Conservation (phyloP, 2,797 vertebrate species). For the Gastrophryne carolinensis region DNA sequence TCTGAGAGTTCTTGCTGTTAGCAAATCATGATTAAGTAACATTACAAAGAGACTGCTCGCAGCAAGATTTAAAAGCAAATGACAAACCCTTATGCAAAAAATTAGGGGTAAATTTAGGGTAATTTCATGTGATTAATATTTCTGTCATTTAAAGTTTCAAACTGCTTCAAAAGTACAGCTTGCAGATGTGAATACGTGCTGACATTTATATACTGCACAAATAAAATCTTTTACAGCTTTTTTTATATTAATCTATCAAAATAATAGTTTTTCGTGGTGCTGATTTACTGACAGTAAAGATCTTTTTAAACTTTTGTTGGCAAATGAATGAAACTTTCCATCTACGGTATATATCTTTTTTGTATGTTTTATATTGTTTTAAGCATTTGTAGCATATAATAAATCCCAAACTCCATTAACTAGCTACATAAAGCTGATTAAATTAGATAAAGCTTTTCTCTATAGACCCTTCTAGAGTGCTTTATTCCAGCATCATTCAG, state of each 20-base stretch:
- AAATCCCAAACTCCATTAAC: conserved; percentile 19
- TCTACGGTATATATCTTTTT: not conserved
- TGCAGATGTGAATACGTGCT: no score
- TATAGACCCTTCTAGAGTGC: not conserved
- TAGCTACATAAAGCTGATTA: conserved; percentile 24
- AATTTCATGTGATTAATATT: no score
- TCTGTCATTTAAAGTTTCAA: no score
- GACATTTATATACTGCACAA: no score
- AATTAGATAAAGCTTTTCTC: conserved; percentile 34
- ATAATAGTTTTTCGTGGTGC: no score
- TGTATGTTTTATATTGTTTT: not conserved
- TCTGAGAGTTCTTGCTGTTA: no score
- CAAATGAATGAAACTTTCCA: not conserved
- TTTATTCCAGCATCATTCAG: conserved; percentile 33
- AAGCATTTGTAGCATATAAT: not conserved
- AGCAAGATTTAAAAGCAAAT: no score
- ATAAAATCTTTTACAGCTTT: not conserved
- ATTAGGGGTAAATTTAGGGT: no score
- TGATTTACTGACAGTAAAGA: not conserved
- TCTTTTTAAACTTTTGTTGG: not conserved
- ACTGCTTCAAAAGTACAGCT: no score
- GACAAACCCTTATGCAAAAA: no score
- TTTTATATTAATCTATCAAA: not conserved
- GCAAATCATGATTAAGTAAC: no score
- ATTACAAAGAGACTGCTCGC: no score